phyloP scores from a whole-genome alignment of 2,113 vertebrate species.

The Hydropotes inermis region DNA sequence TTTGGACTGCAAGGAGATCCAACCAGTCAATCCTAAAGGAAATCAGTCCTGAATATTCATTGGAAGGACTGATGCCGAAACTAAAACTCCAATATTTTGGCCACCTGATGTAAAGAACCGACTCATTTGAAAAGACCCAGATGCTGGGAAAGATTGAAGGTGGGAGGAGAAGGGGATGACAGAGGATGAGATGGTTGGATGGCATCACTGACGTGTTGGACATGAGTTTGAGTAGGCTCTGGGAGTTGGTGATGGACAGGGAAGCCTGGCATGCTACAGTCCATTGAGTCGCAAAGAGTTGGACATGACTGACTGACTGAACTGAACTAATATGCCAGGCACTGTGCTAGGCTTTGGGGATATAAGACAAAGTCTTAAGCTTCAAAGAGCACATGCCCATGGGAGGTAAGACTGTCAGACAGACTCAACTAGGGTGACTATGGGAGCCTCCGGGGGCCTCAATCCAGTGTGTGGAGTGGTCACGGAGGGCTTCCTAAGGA shows the following conservation, averaged over 20 bases:
- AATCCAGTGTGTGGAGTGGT: not conserved
- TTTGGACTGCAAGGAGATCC: not conserved
- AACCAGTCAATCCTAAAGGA: not conserved
- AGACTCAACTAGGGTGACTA: not conserved
- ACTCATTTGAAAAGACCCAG: not conserved
- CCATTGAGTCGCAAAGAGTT: not conserved
- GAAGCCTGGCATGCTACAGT: not conserved
- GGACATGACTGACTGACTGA: not conserved
- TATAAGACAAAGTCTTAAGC: not conserved
- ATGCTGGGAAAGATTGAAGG: not conserved
- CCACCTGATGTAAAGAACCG: not conserved
- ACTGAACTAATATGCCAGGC: not conserved
- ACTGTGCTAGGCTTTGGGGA: not conserved
- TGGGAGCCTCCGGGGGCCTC: not conserved
- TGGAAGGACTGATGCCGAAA: not conserved
- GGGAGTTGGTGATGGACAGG: not conserved
- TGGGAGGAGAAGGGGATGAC: not conserved
- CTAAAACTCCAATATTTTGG: not conserved
- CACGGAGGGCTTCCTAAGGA: not conserved
- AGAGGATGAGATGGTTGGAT: not conserved
- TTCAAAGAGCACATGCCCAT: not conserved
- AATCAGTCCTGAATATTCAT: not conserved
- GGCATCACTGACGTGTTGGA: rapidly evolving
- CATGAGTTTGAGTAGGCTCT: not conserved
- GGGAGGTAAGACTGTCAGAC: not conserved